Conservation (phyloP, 2,797 vertebrate genomes). For the Morelia viridis region DNA sequence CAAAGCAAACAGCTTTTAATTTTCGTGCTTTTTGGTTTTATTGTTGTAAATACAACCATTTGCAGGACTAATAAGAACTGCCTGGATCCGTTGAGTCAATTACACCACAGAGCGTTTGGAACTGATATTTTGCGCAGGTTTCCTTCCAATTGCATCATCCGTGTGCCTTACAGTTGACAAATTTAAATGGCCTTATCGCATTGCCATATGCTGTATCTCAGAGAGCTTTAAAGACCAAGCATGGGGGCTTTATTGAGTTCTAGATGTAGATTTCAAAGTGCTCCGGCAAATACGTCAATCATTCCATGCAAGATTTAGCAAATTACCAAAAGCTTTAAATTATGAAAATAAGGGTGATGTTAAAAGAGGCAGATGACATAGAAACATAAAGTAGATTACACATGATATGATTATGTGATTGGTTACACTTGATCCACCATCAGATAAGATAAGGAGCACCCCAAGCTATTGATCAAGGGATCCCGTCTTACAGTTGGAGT, state of each 20-base stretch:
- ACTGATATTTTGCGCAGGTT: constrained; percentile 71
- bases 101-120: constrained; percentile 76
- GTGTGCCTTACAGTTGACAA: constrained; percentile 75
- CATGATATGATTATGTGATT: neutral
- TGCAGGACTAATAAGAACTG: constrained; percentile 75
- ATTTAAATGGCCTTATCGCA: constrained; percentile 73
- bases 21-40: constrained; percentile 82
- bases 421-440: neutral
- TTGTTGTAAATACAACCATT: constrained; percentile 79
- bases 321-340: constrained; percentile 62
- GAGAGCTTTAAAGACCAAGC: constrained; percentile 71
- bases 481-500: neutral
- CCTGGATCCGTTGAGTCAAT: constrained; percentile 76
- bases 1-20: constrained; percentile 80
- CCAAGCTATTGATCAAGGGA: neutral
- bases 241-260: constrained; percentile 45
- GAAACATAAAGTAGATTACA: neutral
- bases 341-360: constrained; percentile 56
- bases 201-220: constrained; percentile 68
- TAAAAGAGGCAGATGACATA: constrained; percentile 59
- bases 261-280: constrained; percentile 36
- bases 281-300: constrained; percentile 63
- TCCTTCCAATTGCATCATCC: constrained; percentile 62
- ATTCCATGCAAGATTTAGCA: constrained; percentile 62
- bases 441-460: neutral